Percentiles rank a stretch among this genome's conserved stretches.
Evolutionary conservation across 92 coral and sea anemone genomes (phyloP).

Genomic region (Epizoanthus rinbou): DNA sequence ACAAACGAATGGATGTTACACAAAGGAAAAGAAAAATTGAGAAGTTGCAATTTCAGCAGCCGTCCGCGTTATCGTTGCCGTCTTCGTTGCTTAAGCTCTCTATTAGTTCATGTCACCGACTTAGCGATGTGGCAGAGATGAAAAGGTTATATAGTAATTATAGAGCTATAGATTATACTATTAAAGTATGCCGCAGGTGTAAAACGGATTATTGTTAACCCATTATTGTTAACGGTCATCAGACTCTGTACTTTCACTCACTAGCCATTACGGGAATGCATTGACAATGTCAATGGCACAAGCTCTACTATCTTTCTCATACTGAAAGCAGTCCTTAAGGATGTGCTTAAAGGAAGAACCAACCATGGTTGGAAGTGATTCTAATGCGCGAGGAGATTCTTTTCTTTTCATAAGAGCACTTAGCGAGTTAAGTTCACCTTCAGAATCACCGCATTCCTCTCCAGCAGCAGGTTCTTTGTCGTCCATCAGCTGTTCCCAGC

Average conservation of each 20-base stretch:
- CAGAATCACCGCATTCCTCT: neutral
- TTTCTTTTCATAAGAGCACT: constrained; percentile 38
- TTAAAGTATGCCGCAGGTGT: too few species aligned
- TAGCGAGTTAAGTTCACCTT: constrained; percentile 24
- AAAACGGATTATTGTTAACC: too few species aligned
- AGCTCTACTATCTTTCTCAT: constrained; percentile 48
- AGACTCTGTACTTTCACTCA: neutral
- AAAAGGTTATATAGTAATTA: too few species aligned
- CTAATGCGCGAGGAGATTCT: constrained; percentile 42
- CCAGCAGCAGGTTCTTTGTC: constrained; percentile 22
- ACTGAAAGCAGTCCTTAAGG: constrained; percentile 53
- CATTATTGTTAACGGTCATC: too few species aligned
- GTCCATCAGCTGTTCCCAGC: constrained; percentile 52
- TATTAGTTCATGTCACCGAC: too few species aligned
- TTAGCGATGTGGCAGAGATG: too few species aligned
- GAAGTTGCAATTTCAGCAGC: too few species aligned
- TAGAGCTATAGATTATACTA: too few species aligned
- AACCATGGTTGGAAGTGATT: constrained; percentile 31
- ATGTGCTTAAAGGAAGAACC: constrained; percentile 45
- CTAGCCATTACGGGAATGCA: constrained; percentile 36
- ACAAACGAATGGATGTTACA: too few species aligned
- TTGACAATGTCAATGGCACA: constrained; percentile 57
- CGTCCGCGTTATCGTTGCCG: too few species aligned
- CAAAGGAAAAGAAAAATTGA: too few species aligned
- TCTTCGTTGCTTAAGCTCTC: too few species aligned